These are phyloP conservation scores for Calonectris borealis DNA, from an alignment of 2,113 vertebrate species.

Conservation along the genomic window DNA sequence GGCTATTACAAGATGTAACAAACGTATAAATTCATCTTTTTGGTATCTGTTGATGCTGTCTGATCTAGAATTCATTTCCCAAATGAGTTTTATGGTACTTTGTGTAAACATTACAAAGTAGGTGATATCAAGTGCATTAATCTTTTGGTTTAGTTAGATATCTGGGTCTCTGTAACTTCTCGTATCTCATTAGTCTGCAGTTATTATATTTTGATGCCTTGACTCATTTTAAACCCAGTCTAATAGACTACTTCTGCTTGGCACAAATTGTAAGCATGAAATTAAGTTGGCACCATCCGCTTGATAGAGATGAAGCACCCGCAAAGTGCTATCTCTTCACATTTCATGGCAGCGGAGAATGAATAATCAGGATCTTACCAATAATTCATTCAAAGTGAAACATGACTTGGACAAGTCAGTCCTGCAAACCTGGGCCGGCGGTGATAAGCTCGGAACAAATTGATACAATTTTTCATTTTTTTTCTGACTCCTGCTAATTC, in stretches of 20 bases:
- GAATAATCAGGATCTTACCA: background rate
- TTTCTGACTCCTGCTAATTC: background rate
- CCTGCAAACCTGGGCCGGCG: background rate
- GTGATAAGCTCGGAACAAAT: background rate
- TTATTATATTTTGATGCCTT: slow-evolving; percentile 2
- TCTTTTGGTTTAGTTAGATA: background rate
- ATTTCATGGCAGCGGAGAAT: background rate
- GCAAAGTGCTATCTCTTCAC: background rate
- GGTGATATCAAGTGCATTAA: background rate
- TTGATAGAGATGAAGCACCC: slow-evolving; percentile 7
- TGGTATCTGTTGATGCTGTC: background rate
- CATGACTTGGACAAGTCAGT: background rate
- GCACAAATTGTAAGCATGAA: slow-evolving; percentile 1
- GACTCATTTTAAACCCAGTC: background rate
- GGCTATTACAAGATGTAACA: slow-evolving; percentile 15
- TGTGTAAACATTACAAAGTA: slow-evolving; percentile 2
- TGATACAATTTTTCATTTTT: background rate
- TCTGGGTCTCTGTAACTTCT: background rate
- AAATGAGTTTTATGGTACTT: background rate
- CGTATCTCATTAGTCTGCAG: background rate
- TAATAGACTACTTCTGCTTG: background rate
- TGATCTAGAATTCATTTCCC: slow-evolving; percentile 13
- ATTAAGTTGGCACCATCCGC: slow-evolving; percentile 42
- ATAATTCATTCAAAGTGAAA: slow-evolving; percentile 30
- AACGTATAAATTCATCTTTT: background rate